Base-by-base conservation (phyloP, 2,797 vertebrate species). In the Eulemur mongoz region DNA sequence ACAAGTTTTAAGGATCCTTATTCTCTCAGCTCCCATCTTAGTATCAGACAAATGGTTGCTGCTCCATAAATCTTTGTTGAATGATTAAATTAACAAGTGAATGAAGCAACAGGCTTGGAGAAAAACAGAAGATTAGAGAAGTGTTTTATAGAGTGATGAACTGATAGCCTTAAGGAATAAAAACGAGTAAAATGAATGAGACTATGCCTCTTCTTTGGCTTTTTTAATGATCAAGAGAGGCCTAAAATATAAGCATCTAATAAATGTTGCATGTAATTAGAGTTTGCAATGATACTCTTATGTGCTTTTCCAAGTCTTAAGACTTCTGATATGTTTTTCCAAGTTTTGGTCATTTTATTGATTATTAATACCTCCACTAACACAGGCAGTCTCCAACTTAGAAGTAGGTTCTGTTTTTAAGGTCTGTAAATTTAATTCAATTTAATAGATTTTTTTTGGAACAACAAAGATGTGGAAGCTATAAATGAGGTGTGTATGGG, bases 301-400 rank as follows among this genome's bases (percentile, higher is more conserved):
- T 14, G 3, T 84, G 32, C 15, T 85, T 85, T 92, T 54, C 73
- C 27, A 17, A 61, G 48, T 81, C 59, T 30, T 12, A 61, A 61
- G 25, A 54, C 57, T 85, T 85, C 40, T 81, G 11, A 43, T 10
- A 2, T 83, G 30, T 14, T 85, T 89, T 92, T 54, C 65, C 27
- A 20, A 61, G 48, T 81, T 94, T 73, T 94, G 81, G 59, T 89
- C 54, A 70, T 63, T 89, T 72, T 93, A 65, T 50, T 57, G 50
- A 50, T 89, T 89, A 67, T 76, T 48, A 69, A 35, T 89, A 45
- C n/a, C 7, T 81, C 38, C 45, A 63, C 11, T 48, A 76, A 75
- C 87, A 82, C 8, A 75, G 57, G 57, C 5, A 40, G 38, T 85
- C 59, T 81, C 35, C 22, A 89, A 25, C 14, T 38, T 76, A 76